Conservation (phyloP, 2,888 invertebrate species). For the Ametastegia equiseti region DNA sequence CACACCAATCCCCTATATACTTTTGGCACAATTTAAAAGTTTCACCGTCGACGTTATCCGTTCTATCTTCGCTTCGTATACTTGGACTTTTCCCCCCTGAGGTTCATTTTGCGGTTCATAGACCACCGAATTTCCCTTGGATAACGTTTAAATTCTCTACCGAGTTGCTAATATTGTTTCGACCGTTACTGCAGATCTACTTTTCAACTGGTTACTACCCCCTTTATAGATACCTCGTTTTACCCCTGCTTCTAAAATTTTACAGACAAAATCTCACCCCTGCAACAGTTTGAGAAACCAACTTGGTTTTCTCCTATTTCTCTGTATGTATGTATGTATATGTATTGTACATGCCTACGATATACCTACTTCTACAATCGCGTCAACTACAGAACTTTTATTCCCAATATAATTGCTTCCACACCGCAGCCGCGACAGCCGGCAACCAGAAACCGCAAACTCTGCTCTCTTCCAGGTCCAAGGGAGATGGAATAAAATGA, state of each 20-base stretch:
- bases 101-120: constrained; percentile 74
- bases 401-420: constrained; percentile 37
- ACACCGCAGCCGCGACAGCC: constrained; percentile 31
- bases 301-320: background rate
- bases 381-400: constrained; percentile 35
- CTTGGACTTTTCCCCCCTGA: constrained; percentile 42
- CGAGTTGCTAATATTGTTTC: constrained; percentile 39
- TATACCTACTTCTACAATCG: background rate
- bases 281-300: background rate
- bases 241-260: background rate
- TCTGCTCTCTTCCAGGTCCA: constrained; percentile 6
- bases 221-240: no score
- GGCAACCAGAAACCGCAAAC: constrained; percentile 17
- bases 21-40: constrained; percentile 72
- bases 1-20: constrained; percentile 6
- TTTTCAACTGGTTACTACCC: background rate
- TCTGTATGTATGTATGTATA: background rate
- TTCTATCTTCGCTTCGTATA: constrained; percentile 31
- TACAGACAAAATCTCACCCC: constrained; percentile 13
- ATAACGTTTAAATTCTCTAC: constrained; percentile 49
- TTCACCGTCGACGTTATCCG: constrained; percentile 61
- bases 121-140: constrained; percentile 67
- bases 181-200: background rate
- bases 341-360: background rate
- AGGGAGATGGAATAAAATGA: background rate